A percentile compares a stretch with the other conserved stretches of the same genome.
Evolutionary conservation across 2,888 invertebrate species (phyloP).

Genomic region (Coleophora flavipennella): DNA sequence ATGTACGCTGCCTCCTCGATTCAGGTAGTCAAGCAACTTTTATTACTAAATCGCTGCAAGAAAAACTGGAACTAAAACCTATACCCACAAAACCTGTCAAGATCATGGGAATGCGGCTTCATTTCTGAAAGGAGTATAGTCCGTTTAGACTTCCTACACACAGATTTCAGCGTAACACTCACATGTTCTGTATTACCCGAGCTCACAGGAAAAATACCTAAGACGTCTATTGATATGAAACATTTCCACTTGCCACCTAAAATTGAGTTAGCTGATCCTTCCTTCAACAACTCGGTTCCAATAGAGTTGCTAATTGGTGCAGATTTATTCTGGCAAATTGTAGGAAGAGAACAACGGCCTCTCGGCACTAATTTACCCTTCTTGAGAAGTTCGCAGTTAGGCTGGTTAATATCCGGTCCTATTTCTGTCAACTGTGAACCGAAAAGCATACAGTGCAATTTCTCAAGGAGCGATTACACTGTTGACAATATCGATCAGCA

Average conservation of each 20-base stretch:
- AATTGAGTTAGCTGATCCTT: neutral
- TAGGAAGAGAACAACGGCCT: neutral
- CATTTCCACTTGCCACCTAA: neutral
- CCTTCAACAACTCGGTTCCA: neutral
- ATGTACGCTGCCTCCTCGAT: no score
- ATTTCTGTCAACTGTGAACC: constrained; percentile 1
- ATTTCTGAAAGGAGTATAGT: no score
- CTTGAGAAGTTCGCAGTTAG: constrained; percentile 8
- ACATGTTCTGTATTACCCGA: no score
- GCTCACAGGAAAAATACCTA: no score
- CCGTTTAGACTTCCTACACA: no score
- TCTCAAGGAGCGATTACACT: constrained; percentile 1
- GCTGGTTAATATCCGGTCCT: constrained; percentile 14
- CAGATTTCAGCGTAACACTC: no score
- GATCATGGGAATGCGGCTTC: no score
- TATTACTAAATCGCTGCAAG: no score
- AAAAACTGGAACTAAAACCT: no score
- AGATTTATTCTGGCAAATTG: no score
- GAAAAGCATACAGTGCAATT: constrained; percentile 6
- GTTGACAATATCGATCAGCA: neutral
- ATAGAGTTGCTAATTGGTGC: neutral
- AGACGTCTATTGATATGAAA: neutral
- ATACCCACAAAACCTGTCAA: no score
- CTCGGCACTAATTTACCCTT: neutral
- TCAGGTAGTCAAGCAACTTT: no score